A percentile compares a stretch with the other conserved stretches of the same genome.
Conservation (phyloP, 2,888 invertebrate species). For the Cheilosia soror region DNA sequence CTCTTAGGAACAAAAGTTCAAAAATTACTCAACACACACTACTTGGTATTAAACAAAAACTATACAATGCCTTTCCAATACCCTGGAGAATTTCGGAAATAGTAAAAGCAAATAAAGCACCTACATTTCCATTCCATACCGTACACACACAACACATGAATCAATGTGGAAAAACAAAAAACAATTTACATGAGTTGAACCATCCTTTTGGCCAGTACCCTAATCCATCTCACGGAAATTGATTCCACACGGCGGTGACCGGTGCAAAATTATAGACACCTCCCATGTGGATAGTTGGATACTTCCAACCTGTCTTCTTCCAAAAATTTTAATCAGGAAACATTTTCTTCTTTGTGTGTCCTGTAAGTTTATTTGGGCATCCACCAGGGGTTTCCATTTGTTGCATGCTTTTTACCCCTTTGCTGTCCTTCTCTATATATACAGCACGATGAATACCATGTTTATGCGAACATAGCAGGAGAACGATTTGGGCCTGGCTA, state of each 20-base stretch:
- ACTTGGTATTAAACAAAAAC: background rate
- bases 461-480: background rate
- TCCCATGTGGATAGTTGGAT: background rate
- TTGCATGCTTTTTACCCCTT: slow-evolving; percentile 36
- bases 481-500: background rate
- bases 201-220: slow-evolving; percentile 46
- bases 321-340: slow-evolving; percentile 56
- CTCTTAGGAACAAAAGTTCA: slow-evolving; percentile 15
- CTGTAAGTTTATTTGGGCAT: slow-evolving; percentile 18
- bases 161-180: slow-evolving; percentile 2
- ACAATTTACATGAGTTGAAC: slow-evolving; percentile 14
- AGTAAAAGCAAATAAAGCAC: slow-evolving; percentile 1
- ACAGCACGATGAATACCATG: background rate
- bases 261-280: slow-evolving; percentile 42
- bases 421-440: background rate
- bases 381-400: slow-evolving; percentile 44
- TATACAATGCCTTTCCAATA: slow-evolving; percentile 18
- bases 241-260: slow-evolving; percentile 13
- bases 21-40: slow-evolving; percentile 34
- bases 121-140: background rate
- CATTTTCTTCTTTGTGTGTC: slow-evolving; percentile 11
- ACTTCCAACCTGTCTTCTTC: background rate
- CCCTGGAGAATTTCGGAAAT: slow-evolving; percentile 21
- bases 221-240: slow-evolving; percentile 33
- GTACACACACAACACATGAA: background rate